Percentiles rank a stretch among this genome's conserved stretches.
These are phyloP conservation scores for Acanthurus tractus DNA, from an alignment of 2,797 vertebrate genomes.

Conservation along the genomic window DNA sequence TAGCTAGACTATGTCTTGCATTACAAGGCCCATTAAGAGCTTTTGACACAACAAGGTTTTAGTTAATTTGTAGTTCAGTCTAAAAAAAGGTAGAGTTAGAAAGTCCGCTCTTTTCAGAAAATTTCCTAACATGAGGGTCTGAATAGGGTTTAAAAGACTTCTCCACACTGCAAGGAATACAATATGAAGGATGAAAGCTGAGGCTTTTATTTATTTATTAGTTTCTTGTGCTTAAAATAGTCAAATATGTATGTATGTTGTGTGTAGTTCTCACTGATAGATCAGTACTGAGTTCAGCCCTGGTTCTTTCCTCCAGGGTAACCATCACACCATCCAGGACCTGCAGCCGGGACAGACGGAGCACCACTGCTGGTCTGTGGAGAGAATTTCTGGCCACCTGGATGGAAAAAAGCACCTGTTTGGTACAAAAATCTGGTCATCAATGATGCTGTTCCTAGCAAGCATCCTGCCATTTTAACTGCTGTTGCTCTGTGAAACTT, in stretches of 20 bases:
- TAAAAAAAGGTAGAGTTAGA: background rate
- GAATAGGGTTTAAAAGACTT: background rate
- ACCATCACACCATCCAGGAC: slow-evolving; percentile 87
- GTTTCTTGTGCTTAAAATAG: background rate
- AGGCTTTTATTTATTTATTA: background rate
- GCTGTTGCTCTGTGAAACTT: slow-evolving; percentile 8
- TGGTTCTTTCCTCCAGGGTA: slow-evolving; percentile 87
- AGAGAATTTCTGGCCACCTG: slow-evolving; percentile 86
- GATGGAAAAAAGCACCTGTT: slow-evolving; percentile 29
- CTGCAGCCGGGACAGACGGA: slow-evolving; percentile 86
- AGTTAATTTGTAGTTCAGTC: slow-evolving; percentile 31
- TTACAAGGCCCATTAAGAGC: slow-evolving; percentile 38
- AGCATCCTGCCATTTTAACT: slow-evolving; percentile 3
- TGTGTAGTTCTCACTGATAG: slow-evolving; percentile 78
- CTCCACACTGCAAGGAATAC: background rate
- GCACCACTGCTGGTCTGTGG: slow-evolving; percentile 84
- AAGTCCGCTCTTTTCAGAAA: background rate
- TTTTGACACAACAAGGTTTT: slow-evolving; percentile 38
- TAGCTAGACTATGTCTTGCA: slow-evolving; percentile 37
- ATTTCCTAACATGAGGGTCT: background rate
- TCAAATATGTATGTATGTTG: slow-evolving; percentile 3
- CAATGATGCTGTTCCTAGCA: background rate
- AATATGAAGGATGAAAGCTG: background rate
- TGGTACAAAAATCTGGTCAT: slow-evolving; percentile 11
- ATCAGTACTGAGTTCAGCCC: slow-evolving; percentile 85